Evolutionary conservation across 2,888 invertebrate species (phyloP), one percentile per base, ranked within the genome.

Genomic region (Eupithecia vulgata): DNA sequence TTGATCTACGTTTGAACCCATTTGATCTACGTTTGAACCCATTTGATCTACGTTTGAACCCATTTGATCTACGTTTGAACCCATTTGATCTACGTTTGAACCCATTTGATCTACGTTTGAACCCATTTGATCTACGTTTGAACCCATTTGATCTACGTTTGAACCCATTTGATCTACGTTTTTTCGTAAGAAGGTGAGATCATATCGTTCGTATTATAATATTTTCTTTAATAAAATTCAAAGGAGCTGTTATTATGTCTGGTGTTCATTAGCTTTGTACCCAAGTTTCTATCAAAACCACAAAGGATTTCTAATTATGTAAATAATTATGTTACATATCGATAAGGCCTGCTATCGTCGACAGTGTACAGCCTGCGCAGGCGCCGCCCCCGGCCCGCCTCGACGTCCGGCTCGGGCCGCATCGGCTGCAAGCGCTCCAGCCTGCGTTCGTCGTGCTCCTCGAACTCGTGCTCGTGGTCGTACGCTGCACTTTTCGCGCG

Each of bases 401-500:
- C 86, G 66, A 78, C 81, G 67, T 81, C 83, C 10, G 71, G 73
- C 79, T 69, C 76, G 0, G 59, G 74, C 62, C 77, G n/a, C 48
- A 52, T 21, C 15, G 48, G 48, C 52, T 21, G 52, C 52, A 52
- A n/a, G 65, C 70, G 57, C 67, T 75, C 77, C 67, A 59, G 10
- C n/a, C 76, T 34, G 17, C 71, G 81, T 64, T 77, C 82, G 67
- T 78, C 82, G 13, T 25, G 80, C 57, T 85, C 87, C 40, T 84
- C 86, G 85, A 84, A 85, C 13, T 84, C 84, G 10, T 83, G 80
- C 78, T 91, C 91, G 77, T 85, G 80, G 34, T 92, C 92, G 71
- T 87, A 90, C 40, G 87, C 75, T 3, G 92, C 92, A 74, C 93
- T 92, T 72, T 87, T 87, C 1, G 93, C 93, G 37, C 93, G 87